phyloP scores from a whole-genome alignment of 2,797 vertebrate genomes.

The Dendrocincla fuliginosa region DNA sequence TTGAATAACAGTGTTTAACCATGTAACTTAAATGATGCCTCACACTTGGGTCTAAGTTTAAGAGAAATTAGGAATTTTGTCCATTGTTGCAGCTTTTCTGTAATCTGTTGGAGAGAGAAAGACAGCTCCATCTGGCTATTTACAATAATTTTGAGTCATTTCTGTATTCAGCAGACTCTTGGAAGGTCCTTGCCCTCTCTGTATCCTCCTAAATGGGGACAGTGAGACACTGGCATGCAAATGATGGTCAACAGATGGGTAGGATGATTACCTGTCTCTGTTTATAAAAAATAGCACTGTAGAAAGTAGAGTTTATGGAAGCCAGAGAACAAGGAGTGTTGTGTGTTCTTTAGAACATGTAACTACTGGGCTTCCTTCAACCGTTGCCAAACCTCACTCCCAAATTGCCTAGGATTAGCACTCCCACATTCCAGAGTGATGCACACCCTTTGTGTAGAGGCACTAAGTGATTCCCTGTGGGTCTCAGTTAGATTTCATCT shows the following conservation, averaged over 20 bases:
- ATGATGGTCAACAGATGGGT: background rate
- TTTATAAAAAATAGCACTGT: background rate
- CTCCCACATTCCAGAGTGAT: background rate
- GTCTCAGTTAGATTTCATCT: background rate
- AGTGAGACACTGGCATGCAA: background rate
- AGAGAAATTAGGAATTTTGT: background rate
- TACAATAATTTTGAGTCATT: background rate
- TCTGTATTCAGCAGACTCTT: background rate
- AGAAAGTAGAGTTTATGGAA: background rate
- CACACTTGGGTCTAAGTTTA: background rate
- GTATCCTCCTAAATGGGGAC: background rate
- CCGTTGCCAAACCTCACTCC: background rate
- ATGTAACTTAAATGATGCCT: background rate
- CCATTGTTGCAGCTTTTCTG: background rate
- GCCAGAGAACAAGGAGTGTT: background rate
- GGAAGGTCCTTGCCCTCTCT: background rate
- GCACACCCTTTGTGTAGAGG: no score
- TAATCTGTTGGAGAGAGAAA: background rate
- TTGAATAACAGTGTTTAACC: background rate
- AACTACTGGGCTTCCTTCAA: background rate
- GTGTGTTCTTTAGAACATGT: background rate
- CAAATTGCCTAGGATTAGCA: background rate
- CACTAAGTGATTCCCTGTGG: fast-evolving
- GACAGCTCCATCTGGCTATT: background rate
- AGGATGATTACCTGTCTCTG: background rate